Conservation (phyloP, 2,797 vertebrate genomes). For the Emydoidea blandingii region DNA sequence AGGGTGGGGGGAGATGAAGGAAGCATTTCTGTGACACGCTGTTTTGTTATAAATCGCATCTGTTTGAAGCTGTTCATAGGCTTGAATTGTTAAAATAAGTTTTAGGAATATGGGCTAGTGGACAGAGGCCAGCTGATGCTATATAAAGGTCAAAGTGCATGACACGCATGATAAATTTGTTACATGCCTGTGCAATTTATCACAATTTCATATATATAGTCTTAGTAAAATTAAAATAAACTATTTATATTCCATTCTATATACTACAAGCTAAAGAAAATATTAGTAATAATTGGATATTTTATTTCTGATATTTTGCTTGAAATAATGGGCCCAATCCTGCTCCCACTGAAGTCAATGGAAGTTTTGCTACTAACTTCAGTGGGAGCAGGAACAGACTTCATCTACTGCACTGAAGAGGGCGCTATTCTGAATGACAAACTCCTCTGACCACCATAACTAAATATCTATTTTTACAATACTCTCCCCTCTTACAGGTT, state of each 20-base stretch:
- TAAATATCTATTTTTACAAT: slow-evolving; percentile 8
- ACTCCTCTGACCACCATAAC: not conserved
- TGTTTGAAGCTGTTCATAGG: not conserved
- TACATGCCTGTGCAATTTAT: not conserved
- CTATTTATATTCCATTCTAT: not conserved
- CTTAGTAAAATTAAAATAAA: not conserved
- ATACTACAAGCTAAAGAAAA: not conserved
- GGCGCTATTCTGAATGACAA: not conserved
- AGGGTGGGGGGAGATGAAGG: not conserved
- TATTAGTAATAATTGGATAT: not conserved
- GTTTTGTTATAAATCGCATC: not conserved
- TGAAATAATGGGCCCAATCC: not conserved
- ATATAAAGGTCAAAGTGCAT: not conserved
- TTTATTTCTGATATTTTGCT: not conserved
- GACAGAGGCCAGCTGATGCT: not conserved
- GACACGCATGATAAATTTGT: not conserved
- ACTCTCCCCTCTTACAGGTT: not conserved
- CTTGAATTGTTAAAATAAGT: not conserved
- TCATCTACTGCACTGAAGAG: not conserved
- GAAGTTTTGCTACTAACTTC: not conserved
- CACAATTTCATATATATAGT: not conserved
- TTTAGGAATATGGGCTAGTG: not conserved
- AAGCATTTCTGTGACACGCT: not conserved
- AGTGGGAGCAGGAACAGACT: not conserved
- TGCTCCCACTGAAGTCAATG: not conserved